Percentiles rank a stretch among this genome's conserved stretches.
These are phyloP conservation scores for Sebastes steindachneri DNA, from an alignment of 2,797 vertebrate species.

Conservation along the genomic window DNA sequence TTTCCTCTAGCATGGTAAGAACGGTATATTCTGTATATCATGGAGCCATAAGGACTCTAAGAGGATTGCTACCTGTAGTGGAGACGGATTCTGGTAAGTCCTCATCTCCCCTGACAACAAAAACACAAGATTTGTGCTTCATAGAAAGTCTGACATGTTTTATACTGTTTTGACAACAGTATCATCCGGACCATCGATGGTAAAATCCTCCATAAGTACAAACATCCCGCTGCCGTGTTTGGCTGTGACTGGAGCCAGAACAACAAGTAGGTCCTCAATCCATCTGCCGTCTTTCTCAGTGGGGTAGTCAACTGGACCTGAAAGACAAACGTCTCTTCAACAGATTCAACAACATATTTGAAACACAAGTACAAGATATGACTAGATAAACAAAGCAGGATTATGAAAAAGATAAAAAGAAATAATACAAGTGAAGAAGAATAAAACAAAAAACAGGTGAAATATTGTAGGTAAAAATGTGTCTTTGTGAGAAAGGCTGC, in stretches of 20 bases:
- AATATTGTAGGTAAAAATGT: background rate
- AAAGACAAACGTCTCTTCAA: background rate
- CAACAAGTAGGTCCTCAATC: conserved; percentile 89
- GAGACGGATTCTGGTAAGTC: conserved; percentile 95
- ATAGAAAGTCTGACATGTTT: background rate
- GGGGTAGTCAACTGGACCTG: background rate
- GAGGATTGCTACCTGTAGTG: conserved; percentile 95
- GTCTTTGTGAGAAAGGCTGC: background rate
- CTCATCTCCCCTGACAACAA: background rate
- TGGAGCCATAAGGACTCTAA: conserved; percentile 99
- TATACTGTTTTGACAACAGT: conserved; percentile 74
- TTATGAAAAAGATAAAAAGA: background rate
- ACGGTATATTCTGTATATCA: conserved; percentile 96
- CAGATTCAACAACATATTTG: background rate
- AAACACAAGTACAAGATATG: background rate
- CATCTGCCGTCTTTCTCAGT: background rate
- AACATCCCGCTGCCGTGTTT: conserved; percentile 95
- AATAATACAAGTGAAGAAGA: too few species aligned
- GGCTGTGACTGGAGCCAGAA: conserved; percentile 99
- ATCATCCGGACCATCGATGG: conserved; percentile 95
- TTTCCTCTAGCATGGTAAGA: conserved; percentile 91
- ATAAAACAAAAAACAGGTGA: background rate
- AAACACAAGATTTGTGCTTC: background rate
- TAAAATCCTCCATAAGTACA: conserved; percentile 95
- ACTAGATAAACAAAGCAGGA: background rate